Evolutionary conservation across 1,140 invertebrate genomes (phyloP).

Genomic region (Solenopsis fugax): DNA sequence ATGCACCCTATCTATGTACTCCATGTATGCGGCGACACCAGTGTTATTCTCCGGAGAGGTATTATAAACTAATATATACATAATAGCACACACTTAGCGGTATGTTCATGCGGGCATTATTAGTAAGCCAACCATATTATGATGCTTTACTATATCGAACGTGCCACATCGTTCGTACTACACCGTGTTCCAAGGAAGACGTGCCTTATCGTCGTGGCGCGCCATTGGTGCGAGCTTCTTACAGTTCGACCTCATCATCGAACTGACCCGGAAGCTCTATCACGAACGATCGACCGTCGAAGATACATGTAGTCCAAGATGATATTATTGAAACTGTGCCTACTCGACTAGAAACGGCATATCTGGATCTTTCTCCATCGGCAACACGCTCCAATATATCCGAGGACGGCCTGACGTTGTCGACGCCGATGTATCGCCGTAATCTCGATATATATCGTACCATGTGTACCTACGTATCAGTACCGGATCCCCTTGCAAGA

Average conservation of each 20-base stretch:
- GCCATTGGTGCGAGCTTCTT: slow-evolving; percentile 42
- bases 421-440: slow-evolving; percentile 71
- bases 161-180: slow-evolving; percentile 27
- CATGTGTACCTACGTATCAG: slow-evolving; percentile 63
- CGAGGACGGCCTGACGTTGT: slow-evolving; percentile 51
- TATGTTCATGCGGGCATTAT: slow-evolving; percentile 50
- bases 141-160: slow-evolving; percentile 42
- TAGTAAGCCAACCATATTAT: slow-evolving; percentile 52
- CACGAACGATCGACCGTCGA: slow-evolving; percentile 7
- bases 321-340: slow-evolving; percentile 70
- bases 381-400: slow-evolving; percentile 72
- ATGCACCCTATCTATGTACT: not conserved
- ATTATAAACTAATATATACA: slow-evolving; percentile 35
- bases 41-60: slow-evolving; percentile 2
- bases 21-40: not conserved
- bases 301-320: slow-evolving; percentile 12
- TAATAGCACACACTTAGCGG: slow-evolving; percentile 47
- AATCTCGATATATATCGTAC: slow-evolving; percentile 73
- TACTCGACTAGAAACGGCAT: slow-evolving; percentile 41
- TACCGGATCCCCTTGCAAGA: slow-evolving; percentile 43
- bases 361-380: slow-evolving; percentile 57
- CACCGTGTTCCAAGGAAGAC: slow-evolving; percentile 34
- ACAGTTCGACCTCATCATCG: slow-evolving; percentile 55
- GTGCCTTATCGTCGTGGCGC: slow-evolving; percentile 41
- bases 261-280: slow-evolving; percentile 41